Conservation (phyloP, 2,113 vertebrate genomes). For the Sakesphorus luctuosus region DNA sequence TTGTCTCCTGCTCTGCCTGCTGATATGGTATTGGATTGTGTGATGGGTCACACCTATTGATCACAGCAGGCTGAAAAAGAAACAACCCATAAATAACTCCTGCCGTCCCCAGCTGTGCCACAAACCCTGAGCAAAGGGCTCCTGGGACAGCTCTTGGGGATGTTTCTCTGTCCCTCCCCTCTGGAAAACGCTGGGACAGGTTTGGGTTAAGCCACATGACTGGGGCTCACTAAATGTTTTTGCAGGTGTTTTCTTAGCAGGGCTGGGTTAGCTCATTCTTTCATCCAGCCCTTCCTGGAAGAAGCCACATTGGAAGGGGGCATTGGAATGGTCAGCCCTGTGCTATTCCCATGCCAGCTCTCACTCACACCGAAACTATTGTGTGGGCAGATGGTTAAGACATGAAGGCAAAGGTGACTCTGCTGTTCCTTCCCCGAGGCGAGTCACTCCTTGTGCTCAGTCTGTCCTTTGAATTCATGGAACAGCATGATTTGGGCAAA, state of each 20-base stretch:
- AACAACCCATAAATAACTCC: slow-evolving; percentile 41
- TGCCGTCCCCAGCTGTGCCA: slow-evolving; percentile 33
- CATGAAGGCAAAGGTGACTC: neutral
- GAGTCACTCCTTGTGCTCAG: neutral
- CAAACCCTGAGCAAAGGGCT: neutral
- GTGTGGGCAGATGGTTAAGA: neutral
- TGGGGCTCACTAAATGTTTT: neutral
- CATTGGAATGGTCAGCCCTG: neutral
- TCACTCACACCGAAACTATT: rapidly evolving
- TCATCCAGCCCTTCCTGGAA: neutral
- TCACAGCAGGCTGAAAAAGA: slow-evolving; percentile 43
- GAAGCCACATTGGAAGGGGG: neutral
- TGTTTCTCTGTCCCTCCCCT: neutral
- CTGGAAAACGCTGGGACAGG: neutral
- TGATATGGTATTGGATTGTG: slow-evolving; percentile 9
- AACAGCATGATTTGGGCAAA: neutral
- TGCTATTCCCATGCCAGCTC: neutral
- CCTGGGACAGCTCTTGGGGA: neutral
- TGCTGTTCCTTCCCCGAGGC: neutral
- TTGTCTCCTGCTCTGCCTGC: neutral
- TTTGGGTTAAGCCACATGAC: neutral
- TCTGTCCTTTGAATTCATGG: neutral
- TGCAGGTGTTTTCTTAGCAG: neutral
- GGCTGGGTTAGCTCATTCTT: neutral
- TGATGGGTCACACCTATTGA: slow-evolving; percentile 41